Evolutionary conservation across 2,113 vertebrate genomes (phyloP).

Genomic region (Gopherus evgoodei): DNA sequence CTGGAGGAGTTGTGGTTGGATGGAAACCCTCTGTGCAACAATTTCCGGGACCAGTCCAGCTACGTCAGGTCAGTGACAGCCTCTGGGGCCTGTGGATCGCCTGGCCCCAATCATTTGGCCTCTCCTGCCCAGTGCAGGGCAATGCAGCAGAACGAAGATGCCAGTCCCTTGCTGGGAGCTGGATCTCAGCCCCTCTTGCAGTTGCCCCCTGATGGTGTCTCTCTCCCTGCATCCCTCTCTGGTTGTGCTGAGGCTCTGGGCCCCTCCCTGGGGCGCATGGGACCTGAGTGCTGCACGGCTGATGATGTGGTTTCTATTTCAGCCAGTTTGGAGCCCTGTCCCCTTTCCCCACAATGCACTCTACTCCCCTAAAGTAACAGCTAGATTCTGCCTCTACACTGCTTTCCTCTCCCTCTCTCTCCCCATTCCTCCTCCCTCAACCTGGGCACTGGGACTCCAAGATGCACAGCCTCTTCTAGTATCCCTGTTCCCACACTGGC

Average conservation of each 20-base stretch:
- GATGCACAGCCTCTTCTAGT: background rate
- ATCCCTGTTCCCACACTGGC: background rate
- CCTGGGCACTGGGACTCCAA: too few relatives aligned
- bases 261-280: background rate
- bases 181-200: background rate
- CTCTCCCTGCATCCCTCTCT: background rate
- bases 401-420: background rate
- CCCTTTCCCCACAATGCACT: too few relatives aligned
- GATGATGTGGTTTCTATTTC: background rate
- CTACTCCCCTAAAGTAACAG: background rate
- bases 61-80: constrained; percentile 90
- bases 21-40: constrained; percentile 85
- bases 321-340: background rate
- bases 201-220: background rate
- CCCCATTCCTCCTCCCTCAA: background rate
- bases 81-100: background rate
- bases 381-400: background rate
- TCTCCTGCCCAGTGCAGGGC: constrained; percentile 59
- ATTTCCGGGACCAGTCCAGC: constrained; percentile 86
- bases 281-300: background rate
- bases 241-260: background rate
- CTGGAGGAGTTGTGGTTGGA: constrained; percentile 91
- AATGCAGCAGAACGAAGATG: background rate
- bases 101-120: background rate
- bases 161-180: background rate